These are phyloP conservation scores for Pseudobourletiella spinata DNA, from an alignment of 1,140 invertebrate species.

Conservation along the genomic window DNA sequence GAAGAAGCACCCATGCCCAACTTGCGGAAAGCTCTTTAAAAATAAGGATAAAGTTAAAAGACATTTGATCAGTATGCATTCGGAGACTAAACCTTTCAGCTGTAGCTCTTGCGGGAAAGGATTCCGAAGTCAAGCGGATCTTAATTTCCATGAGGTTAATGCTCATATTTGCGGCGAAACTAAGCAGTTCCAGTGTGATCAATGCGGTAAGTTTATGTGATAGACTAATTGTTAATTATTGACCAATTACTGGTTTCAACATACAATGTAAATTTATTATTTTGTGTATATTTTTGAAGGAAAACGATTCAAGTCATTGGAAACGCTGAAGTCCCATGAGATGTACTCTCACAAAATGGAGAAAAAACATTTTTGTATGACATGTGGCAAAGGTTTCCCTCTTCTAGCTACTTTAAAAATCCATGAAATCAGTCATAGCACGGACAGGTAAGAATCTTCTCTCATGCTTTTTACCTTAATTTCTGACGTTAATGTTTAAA, in stretches of 20 bases:
- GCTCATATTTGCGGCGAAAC: slow-evolving; percentile 3
- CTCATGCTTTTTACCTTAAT: too few relatives aligned
- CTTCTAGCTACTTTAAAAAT: slow-evolving; percentile 1
- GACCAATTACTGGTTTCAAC: too few relatives aligned
- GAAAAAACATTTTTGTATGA: slow-evolving; percentile 5
- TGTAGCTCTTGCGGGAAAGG: slow-evolving; percentile 7
- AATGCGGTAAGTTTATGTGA: slow-evolving; percentile 2
- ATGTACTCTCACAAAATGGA: slow-evolving; percentile 5
- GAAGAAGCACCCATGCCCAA: slow-evolving; percentile 4
- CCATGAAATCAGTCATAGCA: slow-evolving; percentile 5
- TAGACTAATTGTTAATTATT: too few relatives aligned
- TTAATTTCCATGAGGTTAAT: slow-evolving; percentile 18
- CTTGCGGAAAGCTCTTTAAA: slow-evolving; percentile 4
- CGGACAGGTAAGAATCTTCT: slow-evolving; percentile 7
- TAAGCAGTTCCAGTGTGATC: neutral
- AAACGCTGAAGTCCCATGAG: slow-evolving; percentile 4
- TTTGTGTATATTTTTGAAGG: neutral
- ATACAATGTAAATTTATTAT: too few relatives aligned
- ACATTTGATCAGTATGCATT: slow-evolving; percentile 11
- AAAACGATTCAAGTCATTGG: slow-evolving; percentile 2
- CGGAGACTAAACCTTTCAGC: neutral
- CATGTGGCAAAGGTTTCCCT: slow-evolving; percentile 6
- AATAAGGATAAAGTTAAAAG: slow-evolving; percentile 8
- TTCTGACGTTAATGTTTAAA: too few relatives aligned
- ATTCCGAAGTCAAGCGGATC: slow-evolving; percentile 8